Evolutionary conservation across 2,797 vertebrate genomes (phyloP).

Genomic region (Catamblyrhynchus diadema): DNA sequence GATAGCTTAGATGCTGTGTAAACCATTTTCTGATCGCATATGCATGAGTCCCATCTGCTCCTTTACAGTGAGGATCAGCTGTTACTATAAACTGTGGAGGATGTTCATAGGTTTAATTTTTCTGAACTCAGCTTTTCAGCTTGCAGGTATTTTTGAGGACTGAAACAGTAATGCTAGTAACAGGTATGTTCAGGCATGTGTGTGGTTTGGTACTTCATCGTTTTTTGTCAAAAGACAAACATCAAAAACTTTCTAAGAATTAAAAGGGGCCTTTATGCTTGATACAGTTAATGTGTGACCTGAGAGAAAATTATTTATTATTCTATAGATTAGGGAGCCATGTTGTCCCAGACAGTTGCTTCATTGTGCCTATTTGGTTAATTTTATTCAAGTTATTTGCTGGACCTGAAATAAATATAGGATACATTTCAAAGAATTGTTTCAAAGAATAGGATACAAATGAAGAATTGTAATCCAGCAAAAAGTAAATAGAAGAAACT

Average conservation of each 20-base stretch:
- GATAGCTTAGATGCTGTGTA: background rate
- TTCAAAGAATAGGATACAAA: background rate
- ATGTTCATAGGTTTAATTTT: background rate
- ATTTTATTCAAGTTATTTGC: background rate
- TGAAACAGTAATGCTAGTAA: background rate
- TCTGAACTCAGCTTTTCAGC: background rate
- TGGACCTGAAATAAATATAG: background rate
- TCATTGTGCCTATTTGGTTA: background rate
- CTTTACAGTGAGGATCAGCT: conserved; percentile 16
- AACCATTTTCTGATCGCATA: background rate
- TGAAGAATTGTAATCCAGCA: background rate
- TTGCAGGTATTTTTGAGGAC: background rate
- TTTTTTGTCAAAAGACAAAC: background rate
- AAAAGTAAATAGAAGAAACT: background rate
- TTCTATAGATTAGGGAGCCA: background rate
- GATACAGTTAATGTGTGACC: background rate
- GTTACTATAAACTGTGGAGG: background rate
- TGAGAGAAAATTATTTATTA: background rate
- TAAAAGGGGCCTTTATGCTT: background rate
- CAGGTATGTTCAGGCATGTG: background rate
- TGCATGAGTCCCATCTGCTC: conserved; percentile 7
- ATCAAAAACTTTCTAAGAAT: background rate
- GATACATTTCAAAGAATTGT: background rate
- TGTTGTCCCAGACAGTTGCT: background rate
- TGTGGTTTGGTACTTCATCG: background rate